Evolutionary conservation across 1,140 invertebrate species (phyloP).

Genomic region (honey bee (Apis mellifera)): DNA sequence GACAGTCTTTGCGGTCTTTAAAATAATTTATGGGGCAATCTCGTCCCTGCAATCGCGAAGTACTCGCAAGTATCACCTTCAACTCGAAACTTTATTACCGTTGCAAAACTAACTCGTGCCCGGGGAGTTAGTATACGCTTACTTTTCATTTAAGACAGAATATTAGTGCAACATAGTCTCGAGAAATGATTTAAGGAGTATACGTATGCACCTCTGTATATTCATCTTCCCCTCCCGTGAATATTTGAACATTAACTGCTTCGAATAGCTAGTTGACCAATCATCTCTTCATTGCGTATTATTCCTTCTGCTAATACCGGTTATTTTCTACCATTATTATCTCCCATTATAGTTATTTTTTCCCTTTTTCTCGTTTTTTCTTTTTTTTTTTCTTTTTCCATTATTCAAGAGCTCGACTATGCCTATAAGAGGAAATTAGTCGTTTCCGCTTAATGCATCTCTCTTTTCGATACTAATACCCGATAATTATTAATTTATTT

Average conservation of each 20-base stretch:
- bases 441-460: no score
- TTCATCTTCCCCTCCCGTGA: neutral
- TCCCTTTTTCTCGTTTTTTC: neutral
- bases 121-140: conserved; percentile 15
- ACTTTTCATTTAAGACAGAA: conserved; percentile 28
- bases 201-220: neutral
- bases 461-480: no score
- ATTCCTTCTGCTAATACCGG: conserved; percentile 1
- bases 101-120: conserved; percentile 32
- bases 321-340: neutral
- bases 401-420: no score
- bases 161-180: conserved; percentile 32
- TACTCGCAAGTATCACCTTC: conserved; percentile 37
- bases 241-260: neutral
- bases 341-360: neutral
- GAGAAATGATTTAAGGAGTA: conserved; percentile 21
- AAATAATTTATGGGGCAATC: conserved; percentile 44
- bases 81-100: conserved; percentile 40
- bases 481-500: no score
- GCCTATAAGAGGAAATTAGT: no score
- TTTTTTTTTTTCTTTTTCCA: no score
- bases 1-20: conserved; percentile 19
- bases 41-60: conserved; percentile 33
- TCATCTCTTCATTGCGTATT: conserved; percentile 12
- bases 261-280: neutral